A percentile compares a stretch with the other conserved stretches of the same genome.
phyloP scores from a whole-genome alignment of 2,113 vertebrate species.

The Paralichthys olivaceus region DNA sequence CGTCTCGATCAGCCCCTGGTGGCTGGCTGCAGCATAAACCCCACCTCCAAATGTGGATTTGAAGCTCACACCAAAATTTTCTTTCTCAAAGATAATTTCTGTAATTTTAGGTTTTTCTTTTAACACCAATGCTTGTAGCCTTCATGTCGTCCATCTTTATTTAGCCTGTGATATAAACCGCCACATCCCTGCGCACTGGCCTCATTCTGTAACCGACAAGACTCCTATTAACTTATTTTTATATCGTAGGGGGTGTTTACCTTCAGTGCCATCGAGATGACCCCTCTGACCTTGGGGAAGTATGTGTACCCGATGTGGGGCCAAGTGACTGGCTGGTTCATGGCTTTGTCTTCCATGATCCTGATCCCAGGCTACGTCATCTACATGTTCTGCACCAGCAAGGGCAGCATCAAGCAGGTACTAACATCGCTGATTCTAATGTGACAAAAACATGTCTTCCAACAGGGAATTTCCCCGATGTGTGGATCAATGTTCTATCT shows the following conservation, averaged over 20 bases:
- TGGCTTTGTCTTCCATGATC: constrained; percentile 91
- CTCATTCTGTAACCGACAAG: neutral
- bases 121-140: too few relatives aligned
- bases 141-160: too few relatives aligned
- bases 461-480: too few relatives aligned
- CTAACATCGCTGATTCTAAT: neutral
- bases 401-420: constrained; percentile 81
- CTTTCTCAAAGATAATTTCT: too few relatives aligned
- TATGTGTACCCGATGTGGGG: constrained; percentile 90
- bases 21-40: too few relatives aligned
- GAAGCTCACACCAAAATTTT: too few relatives aligned
- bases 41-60: too few relatives aligned
- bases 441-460: too few relatives aligned
- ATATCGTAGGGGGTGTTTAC: constrained; percentile 85
- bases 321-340: constrained; percentile 89
- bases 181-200: neutral
- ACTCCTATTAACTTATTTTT: neutral
- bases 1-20: too few relatives aligned
- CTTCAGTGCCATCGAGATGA: constrained; percentile 93
- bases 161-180: too few relatives aligned
- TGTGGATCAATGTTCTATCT: too few relatives aligned
- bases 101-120: too few relatives aligned
- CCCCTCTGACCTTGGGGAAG: constrained; percentile 88
- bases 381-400: constrained; percentile 85
- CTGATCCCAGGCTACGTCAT: constrained; percentile 89